phyloP scores from a whole-genome alignment of 2,888 invertebrate species.

The Alentia gelatinosa region DNA sequence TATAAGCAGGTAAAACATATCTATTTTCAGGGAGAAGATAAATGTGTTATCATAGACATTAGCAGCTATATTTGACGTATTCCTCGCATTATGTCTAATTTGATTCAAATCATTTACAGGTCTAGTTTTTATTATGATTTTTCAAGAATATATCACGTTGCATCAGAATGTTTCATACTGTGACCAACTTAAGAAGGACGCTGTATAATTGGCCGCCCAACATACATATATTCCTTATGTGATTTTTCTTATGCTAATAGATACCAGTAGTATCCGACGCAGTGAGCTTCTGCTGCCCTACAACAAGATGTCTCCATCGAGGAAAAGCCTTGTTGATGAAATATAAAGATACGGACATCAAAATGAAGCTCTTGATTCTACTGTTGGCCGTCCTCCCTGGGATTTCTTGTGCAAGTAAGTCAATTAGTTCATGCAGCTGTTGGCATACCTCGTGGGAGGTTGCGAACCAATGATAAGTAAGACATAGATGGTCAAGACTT shows the following conservation, averaged over 20 bases:
- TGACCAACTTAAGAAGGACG: neutral
- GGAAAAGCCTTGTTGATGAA: neutral
- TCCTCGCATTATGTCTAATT: too few species aligned
- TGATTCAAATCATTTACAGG: too few species aligned
- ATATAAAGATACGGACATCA: neutral
- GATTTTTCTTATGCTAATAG: neutral
- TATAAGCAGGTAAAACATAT: too few species aligned
- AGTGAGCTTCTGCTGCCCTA: too few species aligned
- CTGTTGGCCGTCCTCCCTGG: neutral
- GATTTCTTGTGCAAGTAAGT: neutral
- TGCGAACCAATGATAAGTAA: neutral
- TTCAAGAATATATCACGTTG: too few species aligned
- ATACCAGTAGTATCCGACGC: neutral
- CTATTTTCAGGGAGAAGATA: too few species aligned
- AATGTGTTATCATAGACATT: too few species aligned
- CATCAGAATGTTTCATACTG: neutral
- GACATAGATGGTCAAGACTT: neutral
- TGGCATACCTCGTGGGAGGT: neutral
- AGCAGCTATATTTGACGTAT: too few species aligned
- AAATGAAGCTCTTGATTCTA: neutral
- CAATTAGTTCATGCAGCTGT: neutral
- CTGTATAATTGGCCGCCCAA: neutral
- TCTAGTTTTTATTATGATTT: too few species aligned
- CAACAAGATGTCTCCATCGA: neutral
- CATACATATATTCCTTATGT: neutral